Evolutionary conservation across 2,797 vertebrate genomes (phyloP).

Genomic region (Scolopax rusticola): DNA sequence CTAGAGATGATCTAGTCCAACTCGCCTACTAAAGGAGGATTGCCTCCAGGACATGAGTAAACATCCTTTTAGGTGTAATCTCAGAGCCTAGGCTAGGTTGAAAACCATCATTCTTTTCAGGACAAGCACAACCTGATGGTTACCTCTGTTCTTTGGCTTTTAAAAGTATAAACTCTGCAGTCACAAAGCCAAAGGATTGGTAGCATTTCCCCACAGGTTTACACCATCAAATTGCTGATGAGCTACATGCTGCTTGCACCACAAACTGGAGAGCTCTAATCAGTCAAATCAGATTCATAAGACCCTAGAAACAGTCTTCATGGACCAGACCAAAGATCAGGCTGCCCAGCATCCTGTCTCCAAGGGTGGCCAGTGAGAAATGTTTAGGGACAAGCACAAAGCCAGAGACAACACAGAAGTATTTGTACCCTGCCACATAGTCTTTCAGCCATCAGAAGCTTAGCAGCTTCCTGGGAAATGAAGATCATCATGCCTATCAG

Average conservation of each 20-base stretch:
- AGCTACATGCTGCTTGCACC: neutral
- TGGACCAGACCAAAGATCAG: neutral
- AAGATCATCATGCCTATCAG: neutral
- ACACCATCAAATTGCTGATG: neutral
- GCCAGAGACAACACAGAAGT: neutral
- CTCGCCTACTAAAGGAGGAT: too few relatives aligned
- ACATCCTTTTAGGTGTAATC: neutral
- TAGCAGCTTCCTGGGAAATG: neutral
- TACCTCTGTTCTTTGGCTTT: neutral
- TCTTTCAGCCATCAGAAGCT: neutral
- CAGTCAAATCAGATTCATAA: neutral
- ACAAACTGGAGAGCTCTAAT: neutral
- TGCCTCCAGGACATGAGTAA: neutral
- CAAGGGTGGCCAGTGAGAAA: neutral
- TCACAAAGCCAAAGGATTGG: neutral
- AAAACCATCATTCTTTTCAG: neutral
- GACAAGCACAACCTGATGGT: neutral
- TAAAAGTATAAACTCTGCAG: neutral
- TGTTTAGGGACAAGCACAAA: neutral
- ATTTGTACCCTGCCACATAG: neutral
- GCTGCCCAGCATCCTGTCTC: neutral
- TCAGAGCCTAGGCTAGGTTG: neutral
- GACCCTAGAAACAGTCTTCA: neutral
- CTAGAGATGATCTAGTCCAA: too few relatives aligned
- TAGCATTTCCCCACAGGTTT: neutral